Evolutionary conservation across 64 coral and sea anemone species (phyloP), one percentile per base, ranked within the genome.

Genomic region (Stylophora pistillata): DNA sequence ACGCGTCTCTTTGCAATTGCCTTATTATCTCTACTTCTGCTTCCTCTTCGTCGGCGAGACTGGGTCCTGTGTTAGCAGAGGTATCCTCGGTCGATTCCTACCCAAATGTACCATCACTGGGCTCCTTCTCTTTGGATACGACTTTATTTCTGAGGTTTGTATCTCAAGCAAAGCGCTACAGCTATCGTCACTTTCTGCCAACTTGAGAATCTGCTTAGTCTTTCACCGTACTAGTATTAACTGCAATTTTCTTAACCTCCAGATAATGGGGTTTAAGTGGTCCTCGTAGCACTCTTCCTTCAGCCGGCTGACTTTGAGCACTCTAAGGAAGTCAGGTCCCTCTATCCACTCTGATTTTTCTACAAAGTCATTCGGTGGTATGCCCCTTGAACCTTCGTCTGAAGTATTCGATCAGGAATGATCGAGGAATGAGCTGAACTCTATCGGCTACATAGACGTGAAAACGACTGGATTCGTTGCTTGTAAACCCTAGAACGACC

Each of bases 1-100:
- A 86, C 1, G 74, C 74, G n/a, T 72, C 20, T 76, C 53, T 86
- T 64, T 91, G 89, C 21, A 86, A 56, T 53, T 64, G 80, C 26
- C 28, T 86, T 62, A 86, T 66, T 15, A 91, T 91, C 72, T 75
- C 89, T 28, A 32, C 23, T 30, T 91, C 89, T 27, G 89, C 72
- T 66, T 76, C 71, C 68, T 66, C 25, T 70, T 86, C 41, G 75
- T 91, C 79, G 10, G 73, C 74, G 0, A 91, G 56, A 7, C 10
- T 86, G 15, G 83, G 34, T 86, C 53, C 47, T 15, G 47, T 17
- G 16, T 20, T 10, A 32, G 30, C 69, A 47, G 30, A 78, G 21
- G 17, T 88, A 0, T 76, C n/a, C n/a, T n/a, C n/a, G n/a, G n/a
- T n/a, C n/a, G n/a, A n/a, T n/a, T n/a, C n/a, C n/a, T n/a, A n/a